These are phyloP conservation scores for Sorex araneus DNA, from an alignment of 2,113 vertebrate genomes.

Conservation along the genomic window DNA sequence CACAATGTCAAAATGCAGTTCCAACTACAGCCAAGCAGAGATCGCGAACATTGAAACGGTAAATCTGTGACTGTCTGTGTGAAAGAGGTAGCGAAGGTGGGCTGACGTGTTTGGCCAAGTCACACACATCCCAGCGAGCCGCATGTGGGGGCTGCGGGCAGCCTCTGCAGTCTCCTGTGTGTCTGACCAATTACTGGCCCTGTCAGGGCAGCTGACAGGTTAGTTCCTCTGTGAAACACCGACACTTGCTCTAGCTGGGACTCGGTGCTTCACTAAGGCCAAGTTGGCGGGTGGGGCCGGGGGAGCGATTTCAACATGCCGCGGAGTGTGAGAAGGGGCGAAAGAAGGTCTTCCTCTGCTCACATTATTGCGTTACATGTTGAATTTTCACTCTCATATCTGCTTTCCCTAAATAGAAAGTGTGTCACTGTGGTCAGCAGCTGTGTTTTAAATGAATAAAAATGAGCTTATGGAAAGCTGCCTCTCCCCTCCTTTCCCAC, in stretches of 20 bases:
- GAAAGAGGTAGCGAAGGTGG: background rate
- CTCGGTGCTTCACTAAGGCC: constrained; percentile 5
- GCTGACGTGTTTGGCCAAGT: background rate
- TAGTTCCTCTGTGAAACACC: background rate
- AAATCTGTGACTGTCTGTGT: constrained; percentile 81
- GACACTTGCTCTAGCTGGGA: background rate
- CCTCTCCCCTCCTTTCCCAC: background rate
- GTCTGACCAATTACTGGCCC: background rate
- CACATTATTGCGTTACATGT: constrained; percentile 19
- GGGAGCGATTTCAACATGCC: background rate
- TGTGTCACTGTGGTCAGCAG: background rate
- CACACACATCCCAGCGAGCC: background rate
- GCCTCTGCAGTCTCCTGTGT: background rate
- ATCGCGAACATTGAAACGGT: constrained; percentile 91
- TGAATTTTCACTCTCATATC: constrained; percentile 16
- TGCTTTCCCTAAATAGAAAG: constrained; percentile 34
- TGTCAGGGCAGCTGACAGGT: background rate
- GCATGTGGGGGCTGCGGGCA: background rate
- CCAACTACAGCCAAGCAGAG: constrained; percentile 86
- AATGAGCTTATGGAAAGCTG: background rate
- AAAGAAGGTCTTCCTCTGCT: constrained; percentile 37
- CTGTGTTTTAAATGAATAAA: background rate
- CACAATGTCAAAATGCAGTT: constrained; percentile 94
- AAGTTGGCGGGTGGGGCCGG: background rate
- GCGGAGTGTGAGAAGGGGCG: constrained; percentile 33